Conservation (phyloP, 2,113 vertebrate genomes). For the Erpornis zantholeuca region DNA sequence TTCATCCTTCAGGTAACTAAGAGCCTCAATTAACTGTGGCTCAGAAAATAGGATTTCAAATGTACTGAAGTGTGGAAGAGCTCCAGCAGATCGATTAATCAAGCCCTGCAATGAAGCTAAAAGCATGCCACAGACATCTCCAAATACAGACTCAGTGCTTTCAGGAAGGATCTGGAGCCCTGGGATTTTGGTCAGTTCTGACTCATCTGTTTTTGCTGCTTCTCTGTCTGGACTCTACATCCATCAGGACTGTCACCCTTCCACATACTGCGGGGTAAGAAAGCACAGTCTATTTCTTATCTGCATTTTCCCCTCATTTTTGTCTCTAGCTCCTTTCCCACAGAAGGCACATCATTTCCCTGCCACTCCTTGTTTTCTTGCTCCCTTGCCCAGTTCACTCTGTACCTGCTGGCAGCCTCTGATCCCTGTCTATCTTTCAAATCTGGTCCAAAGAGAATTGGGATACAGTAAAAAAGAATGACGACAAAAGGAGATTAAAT, state of each 20-base stretch:
- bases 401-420: constrained; percentile 2
- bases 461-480: constrained; percentile 46
- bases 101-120: constrained; percentile 23
- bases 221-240: neutral
- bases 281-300: neutral
- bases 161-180: neutral
- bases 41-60: constrained; percentile 32
- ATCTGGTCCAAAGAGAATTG: constrained; percentile 23
- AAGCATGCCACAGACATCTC: constrained; percentile 10
- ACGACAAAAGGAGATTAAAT: constrained; percentile 58
- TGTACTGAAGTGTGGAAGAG: neutral
- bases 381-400: neutral
- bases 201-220: neutral
- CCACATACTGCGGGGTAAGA: fast-evolving
- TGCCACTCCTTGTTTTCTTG: neutral
- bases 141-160: neutral
- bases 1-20: constrained; percentile 38
- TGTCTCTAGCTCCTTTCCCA: neutral
- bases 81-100: constrained; percentile 44
- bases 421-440: constrained; percentile 39
- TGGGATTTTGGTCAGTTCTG: constrained; percentile 19
- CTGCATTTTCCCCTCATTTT: neutral
- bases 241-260: neutral
- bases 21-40: constrained; percentile 37
- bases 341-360: neutral